Conservation (phyloP, 2,113 vertebrate genomes). For the Lophotis ruficrista region DNA sequence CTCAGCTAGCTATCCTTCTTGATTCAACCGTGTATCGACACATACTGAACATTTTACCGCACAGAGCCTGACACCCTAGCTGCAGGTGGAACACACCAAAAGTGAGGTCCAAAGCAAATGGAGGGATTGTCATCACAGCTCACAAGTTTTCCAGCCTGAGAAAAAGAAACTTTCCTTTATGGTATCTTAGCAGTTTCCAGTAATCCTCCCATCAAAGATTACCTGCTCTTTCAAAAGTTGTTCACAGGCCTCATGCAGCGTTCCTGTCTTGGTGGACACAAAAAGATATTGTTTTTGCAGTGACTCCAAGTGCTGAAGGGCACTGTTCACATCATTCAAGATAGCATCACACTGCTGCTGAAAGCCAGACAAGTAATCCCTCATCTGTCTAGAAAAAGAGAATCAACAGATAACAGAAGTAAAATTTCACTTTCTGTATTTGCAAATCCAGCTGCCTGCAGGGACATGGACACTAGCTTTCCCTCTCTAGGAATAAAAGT, state of each 20-base stretch:
- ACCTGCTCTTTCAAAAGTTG: slow-evolving; percentile 97
- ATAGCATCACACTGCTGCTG: slow-evolving; percentile 96
- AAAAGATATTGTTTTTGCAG: slow-evolving; percentile 97
- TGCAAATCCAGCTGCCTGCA: slow-evolving; percentile 24
- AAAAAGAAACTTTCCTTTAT: neutral
- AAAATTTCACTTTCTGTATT: slow-evolving; percentile 31
- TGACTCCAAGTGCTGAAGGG: slow-evolving; percentile 91
- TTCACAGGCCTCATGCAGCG: slow-evolving; percentile 94
- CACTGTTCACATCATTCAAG: slow-evolving; percentile 88
- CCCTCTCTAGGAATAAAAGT: neutral
- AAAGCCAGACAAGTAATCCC: slow-evolving; percentile 91
- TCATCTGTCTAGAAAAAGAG: slow-evolving; percentile 85
- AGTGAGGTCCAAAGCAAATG: neutral
- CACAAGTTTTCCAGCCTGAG: neutral
- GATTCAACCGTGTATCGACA: neutral
- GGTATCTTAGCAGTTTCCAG: neutral
- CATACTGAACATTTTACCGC: neutral
- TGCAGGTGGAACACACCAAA: neutral
- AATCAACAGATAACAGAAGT: slow-evolving; percentile 63
- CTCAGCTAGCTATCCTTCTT: neutral
- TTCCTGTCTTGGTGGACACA: slow-evolving; percentile 96
- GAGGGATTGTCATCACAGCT: neutral
- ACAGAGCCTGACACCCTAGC: neutral
- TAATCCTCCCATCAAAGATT: neutral
- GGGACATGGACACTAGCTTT: neutral